Conservation (phyloP, 2,797 vertebrate genomes). For the Amniataba percoides region DNA sequence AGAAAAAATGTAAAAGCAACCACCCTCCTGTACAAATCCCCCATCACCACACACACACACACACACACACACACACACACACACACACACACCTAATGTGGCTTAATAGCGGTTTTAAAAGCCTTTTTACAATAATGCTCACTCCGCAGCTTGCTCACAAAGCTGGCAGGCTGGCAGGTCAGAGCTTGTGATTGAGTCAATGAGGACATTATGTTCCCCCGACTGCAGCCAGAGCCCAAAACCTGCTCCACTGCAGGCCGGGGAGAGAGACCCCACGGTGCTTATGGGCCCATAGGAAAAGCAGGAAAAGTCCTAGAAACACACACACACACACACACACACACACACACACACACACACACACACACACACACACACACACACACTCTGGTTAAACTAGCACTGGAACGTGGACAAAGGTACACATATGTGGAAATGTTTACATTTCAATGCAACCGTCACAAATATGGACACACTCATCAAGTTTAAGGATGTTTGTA, state of each 20-base stretch:
- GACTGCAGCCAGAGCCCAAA: conserved; percentile 68
- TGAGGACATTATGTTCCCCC: conserved; percentile 77
- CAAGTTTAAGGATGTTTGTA: not conserved
- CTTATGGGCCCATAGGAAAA: conserved; percentile 53
- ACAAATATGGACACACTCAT: not conserved
- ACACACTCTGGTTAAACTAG: conserved; percentile 6
- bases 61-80: conserved; percentile 38
- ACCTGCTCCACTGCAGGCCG: conserved; percentile 61
- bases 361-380: conserved; percentile 14
- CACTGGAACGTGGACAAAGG: not conserved
- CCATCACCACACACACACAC: conserved; percentile 18
- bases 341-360: conserved; percentile 14
- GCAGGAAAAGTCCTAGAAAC: conserved; percentile 8
- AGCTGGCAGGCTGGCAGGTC: conserved; percentile 69
- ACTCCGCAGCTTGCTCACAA: conserved; percentile 75
- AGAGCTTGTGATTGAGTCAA: conserved; percentile 74
- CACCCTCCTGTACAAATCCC: conserved; percentile 41
- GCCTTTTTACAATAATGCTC: conserved; percentile 79
- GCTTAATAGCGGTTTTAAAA: conserved; percentile 80
- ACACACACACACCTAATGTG: conserved; percentile 60
- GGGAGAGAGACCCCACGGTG: conserved; percentile 55
- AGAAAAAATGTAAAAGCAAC: conserved; percentile 71
- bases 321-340: conserved; percentile 13
- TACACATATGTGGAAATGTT: not conserved
- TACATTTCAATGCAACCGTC: not conserved